Percentiles rank a stretch among this genome's conserved stretches.
phyloP scores from a whole-genome alignment of 2,113 vertebrate species.

The Conger conger region DNA sequence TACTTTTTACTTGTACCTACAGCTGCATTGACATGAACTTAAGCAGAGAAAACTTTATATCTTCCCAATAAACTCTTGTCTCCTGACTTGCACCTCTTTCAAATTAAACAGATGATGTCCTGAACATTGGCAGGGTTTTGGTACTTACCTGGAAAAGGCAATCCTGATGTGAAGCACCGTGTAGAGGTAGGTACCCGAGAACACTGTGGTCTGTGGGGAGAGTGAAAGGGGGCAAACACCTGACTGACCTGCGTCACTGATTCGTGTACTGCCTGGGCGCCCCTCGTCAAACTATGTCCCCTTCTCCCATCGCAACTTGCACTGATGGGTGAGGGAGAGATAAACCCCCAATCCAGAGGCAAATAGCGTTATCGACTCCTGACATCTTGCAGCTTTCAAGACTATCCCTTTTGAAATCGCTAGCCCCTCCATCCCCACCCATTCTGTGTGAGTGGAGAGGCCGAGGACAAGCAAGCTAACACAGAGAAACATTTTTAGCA shows the following conservation, averaged over 20 bases:
- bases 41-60: too few relatives aligned
- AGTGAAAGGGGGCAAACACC: not conserved
- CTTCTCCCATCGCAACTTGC: not conserved
- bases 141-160: conserved; percentile 21
- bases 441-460: not conserved
- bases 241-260: not conserved
- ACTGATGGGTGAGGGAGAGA: not conserved
- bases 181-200: not conserved
- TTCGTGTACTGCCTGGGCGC: not conserved
- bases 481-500: too few relatives aligned
- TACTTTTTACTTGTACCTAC: too few relatives aligned
- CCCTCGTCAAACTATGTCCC: not conserved
- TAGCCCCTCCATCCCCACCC: not conserved
- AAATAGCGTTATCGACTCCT: not conserved
- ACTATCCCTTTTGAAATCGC: not conserved
- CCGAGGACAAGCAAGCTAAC: not conserved
- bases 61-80: not conserved
- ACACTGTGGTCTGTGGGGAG: not conserved
- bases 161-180: not conserved
- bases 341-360: conserved; percentile 1
- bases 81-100: not conserved
- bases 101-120: not conserved
- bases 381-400: not conserved
- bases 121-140: not conserved
- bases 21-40: not conserved